These are phyloP conservation scores for Boloria euphrosyne DNA, from an alignment of 2,888 invertebrate species.

Conservation along the genomic window DNA sequence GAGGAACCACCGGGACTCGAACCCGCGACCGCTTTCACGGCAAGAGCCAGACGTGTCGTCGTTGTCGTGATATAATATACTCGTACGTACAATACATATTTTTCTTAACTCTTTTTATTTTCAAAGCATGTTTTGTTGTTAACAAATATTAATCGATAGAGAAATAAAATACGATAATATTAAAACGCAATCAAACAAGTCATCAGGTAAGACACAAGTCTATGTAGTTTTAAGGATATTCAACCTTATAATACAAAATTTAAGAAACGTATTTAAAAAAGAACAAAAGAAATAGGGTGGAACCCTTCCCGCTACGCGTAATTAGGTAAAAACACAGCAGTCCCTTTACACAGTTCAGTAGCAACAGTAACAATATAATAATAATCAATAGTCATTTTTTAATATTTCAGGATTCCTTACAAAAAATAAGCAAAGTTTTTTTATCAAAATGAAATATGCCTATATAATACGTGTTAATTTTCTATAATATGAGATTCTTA, in stretches of 20 bases:
- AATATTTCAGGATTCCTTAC: no score
- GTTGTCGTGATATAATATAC: no score
- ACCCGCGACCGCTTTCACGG: no score
- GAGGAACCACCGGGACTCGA: no score
- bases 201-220: background rate
- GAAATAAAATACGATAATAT: background rate
- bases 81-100: no score
- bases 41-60: no score
- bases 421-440: no score
- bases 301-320: constrained; percentile 38
- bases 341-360: constrained; percentile 38
- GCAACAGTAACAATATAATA: background rate
- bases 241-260: background rate
- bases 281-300: constrained; percentile 19
- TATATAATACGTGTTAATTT: no score
- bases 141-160: background rate
- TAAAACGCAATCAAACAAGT: background rate
- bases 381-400: constrained; percentile 4
- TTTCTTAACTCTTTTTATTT: no score
- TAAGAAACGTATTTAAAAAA: constrained; percentile 18
- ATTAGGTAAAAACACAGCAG: constrained; percentile 40
- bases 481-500: no score
- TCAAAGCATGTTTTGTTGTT: no score
- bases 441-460: no score
- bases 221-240: background rate